Conservation (phyloP, 2,113 vertebrate species). For the Phyllostomus discolor region DNA sequence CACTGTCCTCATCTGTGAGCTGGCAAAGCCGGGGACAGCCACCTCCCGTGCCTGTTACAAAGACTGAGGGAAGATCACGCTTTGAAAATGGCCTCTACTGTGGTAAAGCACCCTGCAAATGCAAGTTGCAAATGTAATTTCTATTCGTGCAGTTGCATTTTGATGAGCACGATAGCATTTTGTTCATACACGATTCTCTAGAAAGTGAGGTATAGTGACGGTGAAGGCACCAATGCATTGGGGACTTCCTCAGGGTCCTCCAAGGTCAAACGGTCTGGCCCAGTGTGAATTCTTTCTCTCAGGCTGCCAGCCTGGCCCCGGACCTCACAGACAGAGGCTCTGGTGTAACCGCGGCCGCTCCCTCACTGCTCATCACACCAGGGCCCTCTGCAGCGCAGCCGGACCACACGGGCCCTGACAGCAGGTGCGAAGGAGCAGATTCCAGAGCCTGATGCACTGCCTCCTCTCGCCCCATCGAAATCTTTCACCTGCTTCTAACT, state of each 20-base stretch:
- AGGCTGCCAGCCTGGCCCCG: not conserved
- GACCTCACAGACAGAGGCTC: not conserved
- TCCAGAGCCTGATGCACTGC: not conserved
- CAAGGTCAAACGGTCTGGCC: not conserved
- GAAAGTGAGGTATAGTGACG: not conserved
- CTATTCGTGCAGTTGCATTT: not conserved
- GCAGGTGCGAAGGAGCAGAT: not conserved
- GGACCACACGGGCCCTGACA: not conserved
- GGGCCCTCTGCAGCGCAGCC: too few relatives aligned
- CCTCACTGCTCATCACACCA: rapidly evolving
- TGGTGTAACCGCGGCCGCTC: not conserved
- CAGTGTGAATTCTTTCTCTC: not conserved
- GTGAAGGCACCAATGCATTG: not conserved
- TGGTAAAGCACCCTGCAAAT: not conserved
- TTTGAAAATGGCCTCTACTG: not conserved
- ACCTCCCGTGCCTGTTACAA: not conserved
- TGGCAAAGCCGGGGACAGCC: not conserved
- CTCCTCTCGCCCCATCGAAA: rapidly evolving
- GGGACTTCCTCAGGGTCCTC: not conserved
- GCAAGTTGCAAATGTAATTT: not conserved
- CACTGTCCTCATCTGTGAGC: not conserved
- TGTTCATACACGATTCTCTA: not conserved
- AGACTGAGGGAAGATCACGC: not conserved
- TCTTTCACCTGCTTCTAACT: not conserved
- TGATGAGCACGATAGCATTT: not conserved